Percentiles rank a stretch among this genome's conserved stretches.
phyloP scores from a whole-genome alignment of 2,888 invertebrate species.

The Drosophila merina region DNA sequence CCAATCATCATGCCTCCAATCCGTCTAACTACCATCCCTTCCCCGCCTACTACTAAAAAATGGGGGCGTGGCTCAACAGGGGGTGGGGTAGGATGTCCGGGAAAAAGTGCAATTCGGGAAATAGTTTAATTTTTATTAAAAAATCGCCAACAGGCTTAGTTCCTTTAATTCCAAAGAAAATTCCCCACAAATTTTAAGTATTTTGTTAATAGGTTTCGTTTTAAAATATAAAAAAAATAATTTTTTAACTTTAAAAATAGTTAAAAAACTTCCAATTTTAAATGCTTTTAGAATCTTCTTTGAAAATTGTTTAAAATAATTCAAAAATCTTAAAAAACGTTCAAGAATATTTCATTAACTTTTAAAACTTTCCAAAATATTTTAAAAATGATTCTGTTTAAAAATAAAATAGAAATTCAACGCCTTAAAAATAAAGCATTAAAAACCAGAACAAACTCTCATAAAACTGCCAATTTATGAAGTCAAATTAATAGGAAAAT shows the following conservation, averaged over 20 bases:
- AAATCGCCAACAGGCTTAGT: slow-evolving; percentile 49
- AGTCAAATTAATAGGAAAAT: slow-evolving; percentile 27
- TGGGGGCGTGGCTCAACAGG: neutral
- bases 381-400: neutral
- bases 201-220: slow-evolving; percentile 5
- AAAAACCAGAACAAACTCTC: neutral
- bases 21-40: slow-evolving; percentile 84
- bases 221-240: too few species aligned
- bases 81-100: neutral
- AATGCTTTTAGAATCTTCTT: too few species aligned
- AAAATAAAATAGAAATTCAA: neutral
- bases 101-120: slow-evolving; percentile 35
- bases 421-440: neutral
- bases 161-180: slow-evolving; percentile 11
- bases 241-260: too few species aligned
- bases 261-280: too few species aligned
- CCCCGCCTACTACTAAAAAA: slow-evolving; percentile 83
- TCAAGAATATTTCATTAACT: neutral
- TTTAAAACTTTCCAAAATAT: neutral
- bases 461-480: slow-evolving; percentile 29
- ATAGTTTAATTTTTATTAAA: slow-evolving; percentile 14
- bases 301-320: neutral
- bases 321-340: neutral
- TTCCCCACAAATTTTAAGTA: neutral
- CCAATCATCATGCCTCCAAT: slow-evolving; percentile 84